Percentiles rank a stretch among this genome's conserved stretches.
Conservation (phyloP, 2,113 vertebrate genomes). For the Archilochus colubris region DNA sequence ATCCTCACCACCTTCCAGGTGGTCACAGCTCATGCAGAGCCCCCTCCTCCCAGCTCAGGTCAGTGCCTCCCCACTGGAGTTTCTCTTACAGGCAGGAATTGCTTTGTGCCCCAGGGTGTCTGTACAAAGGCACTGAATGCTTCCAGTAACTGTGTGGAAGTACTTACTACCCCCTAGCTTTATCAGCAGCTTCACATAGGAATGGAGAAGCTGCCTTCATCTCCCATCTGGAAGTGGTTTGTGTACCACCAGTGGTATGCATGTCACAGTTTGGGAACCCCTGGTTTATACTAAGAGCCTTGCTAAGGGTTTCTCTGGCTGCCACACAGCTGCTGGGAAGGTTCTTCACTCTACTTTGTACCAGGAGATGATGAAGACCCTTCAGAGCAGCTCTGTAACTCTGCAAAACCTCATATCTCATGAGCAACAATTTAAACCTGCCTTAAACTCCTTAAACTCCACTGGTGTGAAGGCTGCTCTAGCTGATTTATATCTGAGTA, state of each 20-base stretch:
- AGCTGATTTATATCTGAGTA: slow-evolving; percentile 7
- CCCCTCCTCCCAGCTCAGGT: not conserved
- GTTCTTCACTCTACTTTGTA: not conserved
- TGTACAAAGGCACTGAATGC: not conserved
- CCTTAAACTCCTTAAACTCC: not conserved
- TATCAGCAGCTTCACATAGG: not conserved
- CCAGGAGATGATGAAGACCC: not conserved
- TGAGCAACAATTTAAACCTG: not conserved
- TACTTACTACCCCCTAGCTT: not conserved
- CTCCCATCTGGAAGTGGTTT: slow-evolving; percentile 30
- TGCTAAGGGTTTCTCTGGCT: not conserved
- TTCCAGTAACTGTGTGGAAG: not conserved
- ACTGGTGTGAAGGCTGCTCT: not conserved
- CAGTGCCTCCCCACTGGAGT: not conserved
- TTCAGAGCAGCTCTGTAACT: not conserved
- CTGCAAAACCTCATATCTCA: not conserved
- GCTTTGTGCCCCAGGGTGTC: not conserved
- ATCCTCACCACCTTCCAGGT: not conserved
- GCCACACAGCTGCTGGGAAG: slow-evolving; percentile 12
- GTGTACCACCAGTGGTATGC: not conserved
- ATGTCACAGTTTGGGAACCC: not conserved
- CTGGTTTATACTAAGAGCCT: not conserved
- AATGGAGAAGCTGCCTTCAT: not conserved
- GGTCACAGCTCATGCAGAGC: not conserved
- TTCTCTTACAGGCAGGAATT: not conserved